Evolutionary conservation across 2,797 vertebrate genomes (phyloP).

Genomic region (Antennarius maculatus): DNA sequence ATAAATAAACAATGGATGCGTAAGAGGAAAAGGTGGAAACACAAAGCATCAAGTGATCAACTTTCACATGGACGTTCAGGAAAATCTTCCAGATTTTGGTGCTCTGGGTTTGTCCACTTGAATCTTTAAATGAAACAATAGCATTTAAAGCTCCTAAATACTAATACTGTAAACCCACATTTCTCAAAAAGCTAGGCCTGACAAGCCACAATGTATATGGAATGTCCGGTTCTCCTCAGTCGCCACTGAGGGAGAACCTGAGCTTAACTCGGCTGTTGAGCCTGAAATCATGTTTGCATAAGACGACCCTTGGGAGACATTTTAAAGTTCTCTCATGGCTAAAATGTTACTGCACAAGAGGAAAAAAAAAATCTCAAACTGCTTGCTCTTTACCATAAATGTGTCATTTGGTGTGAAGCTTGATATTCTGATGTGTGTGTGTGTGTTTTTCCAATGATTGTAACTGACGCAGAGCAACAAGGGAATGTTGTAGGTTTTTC

Average conservation of each 20-base stretch:
- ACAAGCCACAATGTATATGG: conserved; percentile 72
- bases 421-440: not conserved
- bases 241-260: conserved; percentile 44
- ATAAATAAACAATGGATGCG: not conserved
- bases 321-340: conserved; percentile 41
- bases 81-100: conserved; percentile 3
- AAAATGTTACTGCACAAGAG: conserved; percentile 9
- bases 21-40: not conserved
- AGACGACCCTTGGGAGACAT: conserved; percentile 55
- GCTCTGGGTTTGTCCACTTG: not conserved
- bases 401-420: not conserved
- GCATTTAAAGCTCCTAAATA: conserved; percentile 10
- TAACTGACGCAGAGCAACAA: not conserved
- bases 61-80: not conserved
- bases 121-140: conserved; percentile 12
- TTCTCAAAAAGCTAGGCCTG: conserved; percentile 67
- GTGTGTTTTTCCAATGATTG: conserved; percentile 18
- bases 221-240: conserved; percentile 70
- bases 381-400: not conserved
- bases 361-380: not conserved
- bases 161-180: conserved; percentile 44
- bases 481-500: conserved; percentile 13
- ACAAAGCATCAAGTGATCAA: not conserved
- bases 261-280: conserved; percentile 45
- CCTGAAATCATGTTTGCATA: conserved; percentile 63